phyloP scores from a whole-genome alignment of 2,797 vertebrate species.

The Smutsia temminckii region DNA sequence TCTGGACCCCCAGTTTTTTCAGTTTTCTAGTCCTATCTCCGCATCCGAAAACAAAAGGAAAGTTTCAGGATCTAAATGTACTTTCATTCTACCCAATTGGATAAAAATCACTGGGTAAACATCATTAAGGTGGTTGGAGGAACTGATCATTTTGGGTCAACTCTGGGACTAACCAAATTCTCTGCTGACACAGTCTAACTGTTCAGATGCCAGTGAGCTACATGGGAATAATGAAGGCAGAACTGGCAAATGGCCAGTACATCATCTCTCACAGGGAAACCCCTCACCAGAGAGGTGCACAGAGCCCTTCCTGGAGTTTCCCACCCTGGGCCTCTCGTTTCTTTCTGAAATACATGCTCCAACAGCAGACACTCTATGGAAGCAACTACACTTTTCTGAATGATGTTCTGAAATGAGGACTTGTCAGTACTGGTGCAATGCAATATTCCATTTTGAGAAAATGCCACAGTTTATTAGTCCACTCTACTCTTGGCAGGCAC shows the following conservation, averaged over 20 bases:
- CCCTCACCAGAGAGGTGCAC: neutral
- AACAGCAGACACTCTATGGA: neutral
- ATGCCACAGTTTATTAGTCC: neutral
- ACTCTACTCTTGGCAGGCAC: neutral
- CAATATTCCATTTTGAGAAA: neutral
- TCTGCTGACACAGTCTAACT: neutral
- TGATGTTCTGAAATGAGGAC: neutral
- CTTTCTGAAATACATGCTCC: neutral
- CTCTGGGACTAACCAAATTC: neutral
- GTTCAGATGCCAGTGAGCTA: neutral
- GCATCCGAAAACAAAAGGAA: neutral
- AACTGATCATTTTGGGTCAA: neutral
- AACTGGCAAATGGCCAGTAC: neutral
- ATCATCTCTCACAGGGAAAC: neutral
- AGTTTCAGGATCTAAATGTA: neutral
- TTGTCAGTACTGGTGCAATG: neutral
- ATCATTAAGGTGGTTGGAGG: conserved; percentile 50
- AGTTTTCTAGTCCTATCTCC: neutral
- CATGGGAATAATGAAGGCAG: neutral
- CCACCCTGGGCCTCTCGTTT: neutral
- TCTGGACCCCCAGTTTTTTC: neutral
- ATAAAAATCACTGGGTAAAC: conserved; percentile 50
- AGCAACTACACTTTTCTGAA: neutral
- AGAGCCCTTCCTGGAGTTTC: neutral
- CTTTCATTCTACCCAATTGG: neutral